Evolutionary conservation across 2,888 invertebrate genomes (phyloP).

Genomic region (Oconnorella tubifera): DNA sequence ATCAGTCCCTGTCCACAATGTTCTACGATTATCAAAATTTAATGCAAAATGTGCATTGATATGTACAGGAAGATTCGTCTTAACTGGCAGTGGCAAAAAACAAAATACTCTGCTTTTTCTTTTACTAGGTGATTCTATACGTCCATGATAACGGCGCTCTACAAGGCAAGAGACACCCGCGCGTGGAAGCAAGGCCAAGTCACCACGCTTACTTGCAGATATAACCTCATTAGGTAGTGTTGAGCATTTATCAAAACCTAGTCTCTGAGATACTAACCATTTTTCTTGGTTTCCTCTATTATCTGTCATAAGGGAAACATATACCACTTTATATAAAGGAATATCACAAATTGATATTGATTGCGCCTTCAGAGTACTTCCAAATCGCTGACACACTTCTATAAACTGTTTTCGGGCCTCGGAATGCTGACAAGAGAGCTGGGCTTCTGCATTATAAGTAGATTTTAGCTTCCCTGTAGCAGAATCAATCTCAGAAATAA

Average conservation of each 20-base stretch:
- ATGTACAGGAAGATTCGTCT: constrained; percentile 42
- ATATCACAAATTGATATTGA: constrained; percentile 14
- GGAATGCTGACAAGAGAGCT: constrained; percentile 22
- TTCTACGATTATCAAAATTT: constrained; percentile 38
- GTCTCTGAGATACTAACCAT: constrained; percentile 39
- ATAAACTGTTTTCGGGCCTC: neutral
- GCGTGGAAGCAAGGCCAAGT: constrained; percentile 34
- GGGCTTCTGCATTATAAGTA: constrained; percentile 25
- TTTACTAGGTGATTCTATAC: constrained; percentile 7
- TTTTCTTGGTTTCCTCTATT: constrained; percentile 21
- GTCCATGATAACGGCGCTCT: constrained; percentile 21
- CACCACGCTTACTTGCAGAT: constrained; percentile 31
- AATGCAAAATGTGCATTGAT: constrained; percentile 48
- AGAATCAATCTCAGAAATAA: constrained; percentile 30
- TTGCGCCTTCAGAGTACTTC: neutral
- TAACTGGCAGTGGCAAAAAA: constrained; percentile 33
- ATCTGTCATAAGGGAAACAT: constrained; percentile 22
- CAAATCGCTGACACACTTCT: neutral
- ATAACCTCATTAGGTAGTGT: constrained; percentile 27
- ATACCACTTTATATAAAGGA: neutral
- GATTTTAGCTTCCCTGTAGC: constrained; percentile 18
- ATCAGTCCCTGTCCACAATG: constrained; percentile 34
- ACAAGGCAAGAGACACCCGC: constrained; percentile 31
- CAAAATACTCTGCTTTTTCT: constrained; percentile 28
- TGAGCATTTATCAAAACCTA: constrained; percentile 37